A percentile compares a stretch with the other conserved stretches of the same genome.
phyloP scores from a whole-genome alignment of 2,113 vertebrate genomes.

The Serilophus lunatus region DNA sequence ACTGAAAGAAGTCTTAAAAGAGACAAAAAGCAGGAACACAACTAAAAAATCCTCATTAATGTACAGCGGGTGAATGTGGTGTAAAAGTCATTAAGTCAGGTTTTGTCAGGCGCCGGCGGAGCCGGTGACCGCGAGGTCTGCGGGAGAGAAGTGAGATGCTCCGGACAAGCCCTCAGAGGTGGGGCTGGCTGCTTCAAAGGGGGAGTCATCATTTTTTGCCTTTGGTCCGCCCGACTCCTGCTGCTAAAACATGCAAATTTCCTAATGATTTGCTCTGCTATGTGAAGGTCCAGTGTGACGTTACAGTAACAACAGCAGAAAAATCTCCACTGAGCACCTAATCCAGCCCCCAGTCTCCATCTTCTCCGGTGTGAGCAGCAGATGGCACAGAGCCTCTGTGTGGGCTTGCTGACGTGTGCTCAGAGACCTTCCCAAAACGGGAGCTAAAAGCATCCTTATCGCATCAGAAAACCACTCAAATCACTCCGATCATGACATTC shows the following conservation, averaged over 20 bases:
- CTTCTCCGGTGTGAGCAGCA: background rate
- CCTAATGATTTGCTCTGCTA: background rate
- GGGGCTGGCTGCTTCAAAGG: background rate
- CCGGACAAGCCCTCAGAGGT: background rate
- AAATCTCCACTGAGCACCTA: background rate
- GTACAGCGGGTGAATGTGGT: constrained; percentile 53
- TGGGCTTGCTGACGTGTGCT: constrained; percentile 25
- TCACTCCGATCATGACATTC: background rate
- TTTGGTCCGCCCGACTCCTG: background rate
- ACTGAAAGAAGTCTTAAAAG: constrained; percentile 76
- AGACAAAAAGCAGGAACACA: constrained; percentile 70
- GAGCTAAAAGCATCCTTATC: background rate
- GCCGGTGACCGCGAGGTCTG: background rate
- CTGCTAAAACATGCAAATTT: background rate
- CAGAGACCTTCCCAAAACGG: background rate
- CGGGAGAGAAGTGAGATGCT: background rate
- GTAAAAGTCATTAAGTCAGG: constrained; percentile 58
- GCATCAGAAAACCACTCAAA: background rate
- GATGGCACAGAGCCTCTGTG: constrained; percentile 37
- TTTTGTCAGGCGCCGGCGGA: background rate
- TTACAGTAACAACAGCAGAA: background rate
- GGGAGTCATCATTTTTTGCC: background rate
- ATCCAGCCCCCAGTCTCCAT: background rate
- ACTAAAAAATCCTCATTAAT: constrained; percentile 70
- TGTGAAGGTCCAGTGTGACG: background rate